Evolutionary conservation across 2,113 vertebrate species (phyloP).

Genomic region (Corydoras sp.): DNA sequence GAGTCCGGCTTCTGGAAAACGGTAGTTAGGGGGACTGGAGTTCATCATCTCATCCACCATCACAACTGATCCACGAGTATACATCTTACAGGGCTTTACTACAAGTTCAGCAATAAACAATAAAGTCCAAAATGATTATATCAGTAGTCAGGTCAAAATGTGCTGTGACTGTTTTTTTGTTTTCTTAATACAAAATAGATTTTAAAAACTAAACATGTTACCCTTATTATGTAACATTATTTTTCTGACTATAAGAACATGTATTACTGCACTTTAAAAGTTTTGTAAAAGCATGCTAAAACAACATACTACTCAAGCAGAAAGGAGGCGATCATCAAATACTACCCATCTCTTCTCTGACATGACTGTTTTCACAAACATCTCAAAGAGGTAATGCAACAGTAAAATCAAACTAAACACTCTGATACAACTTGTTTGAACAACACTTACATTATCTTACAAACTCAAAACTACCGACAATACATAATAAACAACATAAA

Average conservation of each 20-base stretch:
- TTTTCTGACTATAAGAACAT: neutral
- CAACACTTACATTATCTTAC: neutral
- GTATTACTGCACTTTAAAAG: no score
- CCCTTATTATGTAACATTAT: neutral
- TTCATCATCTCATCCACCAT: conserved; percentile 97
- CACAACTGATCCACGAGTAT: conserved; percentile 78
- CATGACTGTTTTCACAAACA: neutral
- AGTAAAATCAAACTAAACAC: conserved; percentile 1
- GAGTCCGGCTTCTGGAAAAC: conserved; percentile 87
- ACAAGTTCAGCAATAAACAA: conserved; percentile 1
- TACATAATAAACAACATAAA: no score
- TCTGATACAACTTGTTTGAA: neutral
- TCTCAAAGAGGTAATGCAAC: neutral
- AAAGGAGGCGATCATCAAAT: no score
- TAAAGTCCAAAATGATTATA: neutral
- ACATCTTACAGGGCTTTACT: conserved; percentile 82
- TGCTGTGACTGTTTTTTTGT: neutral
- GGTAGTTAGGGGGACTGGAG: conserved; percentile 86
- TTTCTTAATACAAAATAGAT: neutral
- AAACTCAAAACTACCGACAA: neutral
- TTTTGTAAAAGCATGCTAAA: no score
- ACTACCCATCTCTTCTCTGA: neutral
- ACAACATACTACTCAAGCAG: no score
- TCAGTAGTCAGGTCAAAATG: neutral
- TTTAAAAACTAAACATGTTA: neutral